A percentile compares a stretch with the other conserved stretches of the same genome.
Evolutionary conservation across 2,888 invertebrate genomes (phyloP).

Genomic region (Brenthis daphne): DNA sequence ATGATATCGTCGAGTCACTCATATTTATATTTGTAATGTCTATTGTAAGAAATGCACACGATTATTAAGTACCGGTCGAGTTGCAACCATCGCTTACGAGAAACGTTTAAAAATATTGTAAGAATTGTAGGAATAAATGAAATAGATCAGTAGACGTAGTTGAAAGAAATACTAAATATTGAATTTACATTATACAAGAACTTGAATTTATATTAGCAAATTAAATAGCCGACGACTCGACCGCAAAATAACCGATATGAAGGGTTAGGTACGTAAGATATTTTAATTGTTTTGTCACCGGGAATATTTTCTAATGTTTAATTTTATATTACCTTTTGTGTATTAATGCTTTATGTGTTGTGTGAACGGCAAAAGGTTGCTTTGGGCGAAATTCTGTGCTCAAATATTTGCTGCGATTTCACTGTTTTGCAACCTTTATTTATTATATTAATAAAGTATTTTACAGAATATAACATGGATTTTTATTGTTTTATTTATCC

Average conservation of each 20-base stretch:
- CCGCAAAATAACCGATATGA: background rate
- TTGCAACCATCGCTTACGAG: constrained; percentile 27
- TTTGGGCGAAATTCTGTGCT: constrained; percentile 49
- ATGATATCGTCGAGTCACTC: constrained; percentile 18
- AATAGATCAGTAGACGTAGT: constrained; percentile 24
- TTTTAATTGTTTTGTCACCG: constrained; percentile 15
- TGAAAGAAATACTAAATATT: background rate
- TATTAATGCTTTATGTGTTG: constrained; percentile 52
- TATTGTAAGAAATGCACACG: constrained; percentile 31
- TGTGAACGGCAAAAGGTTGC: constrained; percentile 50
- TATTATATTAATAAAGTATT: constrained; percentile 80
- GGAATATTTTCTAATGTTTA: constrained; percentile 39
- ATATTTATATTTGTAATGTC: constrained; percentile 34
- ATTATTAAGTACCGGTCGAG: constrained; percentile 23
- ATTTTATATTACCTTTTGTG: constrained; percentile 57
- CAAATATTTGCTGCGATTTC: constrained; percentile 62
- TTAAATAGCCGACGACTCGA: background rate
- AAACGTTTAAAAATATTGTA: constrained; percentile 12
- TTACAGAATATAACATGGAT: constrained; percentile 53
- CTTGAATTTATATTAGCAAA: background rate
- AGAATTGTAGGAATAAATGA: constrained; percentile 28
- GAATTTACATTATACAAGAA: background rate
- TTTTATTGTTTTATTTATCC: constrained; percentile 15
- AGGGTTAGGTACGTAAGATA: constrained; percentile 13
- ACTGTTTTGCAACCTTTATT: constrained; percentile 76